These are phyloP conservation scores for Arremon brunneinucha DNA, from an alignment of 2,797 vertebrate species.

Conservation along the genomic window DNA sequence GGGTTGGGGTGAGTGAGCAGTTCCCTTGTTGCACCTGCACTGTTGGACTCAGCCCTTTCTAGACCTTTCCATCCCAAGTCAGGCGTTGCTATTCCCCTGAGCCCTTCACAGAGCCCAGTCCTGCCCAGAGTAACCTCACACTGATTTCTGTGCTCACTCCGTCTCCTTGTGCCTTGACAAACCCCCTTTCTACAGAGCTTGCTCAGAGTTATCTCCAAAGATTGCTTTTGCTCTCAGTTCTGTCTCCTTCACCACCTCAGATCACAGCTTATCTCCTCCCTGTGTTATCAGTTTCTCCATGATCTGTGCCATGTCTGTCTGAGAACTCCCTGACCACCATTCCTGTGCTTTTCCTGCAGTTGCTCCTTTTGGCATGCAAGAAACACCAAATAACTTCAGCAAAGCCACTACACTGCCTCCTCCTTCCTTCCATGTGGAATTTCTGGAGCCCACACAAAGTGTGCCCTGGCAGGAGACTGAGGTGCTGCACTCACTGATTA, in stretches of 20 bases:
- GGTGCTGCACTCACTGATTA: not conserved
- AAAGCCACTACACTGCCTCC: not conserved
- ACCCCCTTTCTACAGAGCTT: not conserved
- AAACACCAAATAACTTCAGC: not conserved
- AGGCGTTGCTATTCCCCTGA: not conserved
- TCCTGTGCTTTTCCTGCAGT: not conserved
- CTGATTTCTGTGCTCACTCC: not conserved
- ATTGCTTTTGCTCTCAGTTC: not conserved
- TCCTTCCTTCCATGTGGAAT: not conserved
- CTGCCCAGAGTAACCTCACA: not conserved
- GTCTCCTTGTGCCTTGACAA: not conserved
- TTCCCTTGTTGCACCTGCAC: not conserved
- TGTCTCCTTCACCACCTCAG: not conserved
- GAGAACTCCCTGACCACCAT: not conserved
- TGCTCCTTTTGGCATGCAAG: not conserved
- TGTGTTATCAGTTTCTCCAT: not conserved
- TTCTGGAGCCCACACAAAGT: not conserved
- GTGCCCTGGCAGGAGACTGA: not conserved
- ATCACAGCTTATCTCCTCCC: not conserved
- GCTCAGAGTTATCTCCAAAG: not conserved
- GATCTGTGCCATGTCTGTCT: not conserved
- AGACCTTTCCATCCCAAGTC: not conserved
- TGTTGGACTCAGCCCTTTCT: accelerated
- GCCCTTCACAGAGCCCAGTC: not conserved
- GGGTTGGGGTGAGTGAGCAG: accelerated